Evolutionary conservation across 2,113 vertebrate genomes (phyloP), one percentile per base, ranked within the genome.

Genomic region (Scophthalmus maximus): DNA sequence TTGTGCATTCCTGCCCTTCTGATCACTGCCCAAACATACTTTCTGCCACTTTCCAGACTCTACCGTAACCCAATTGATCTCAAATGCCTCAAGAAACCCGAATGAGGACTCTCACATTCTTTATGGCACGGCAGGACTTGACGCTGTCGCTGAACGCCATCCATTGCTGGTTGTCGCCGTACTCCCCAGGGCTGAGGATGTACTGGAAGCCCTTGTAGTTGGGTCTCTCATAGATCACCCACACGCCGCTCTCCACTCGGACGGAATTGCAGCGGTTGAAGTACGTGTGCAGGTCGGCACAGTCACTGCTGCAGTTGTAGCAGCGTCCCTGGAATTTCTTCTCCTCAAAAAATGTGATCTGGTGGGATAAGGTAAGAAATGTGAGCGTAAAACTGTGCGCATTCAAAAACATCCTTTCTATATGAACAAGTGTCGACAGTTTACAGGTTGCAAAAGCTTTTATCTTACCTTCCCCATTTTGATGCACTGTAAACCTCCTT

Each of bases 261-360:
- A 91, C 79, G 25, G 92, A 93, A 79, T 87, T 92, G 71, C 91
- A 92, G 29, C 81, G 87, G 68, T 68, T 86, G 78, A 92, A 84
- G 55, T 88, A 89, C 3, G 87, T 61, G 67, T 92, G 88, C 79
- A 93, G 87, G 81, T 94, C 90, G 0, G 87, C 66, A 34, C 85
- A 92, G 76, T 93, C 89, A 5, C 77, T 79, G 71, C 88, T 90
- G 66, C 92, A 94, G 64, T 93, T 91, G 66, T 92, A 92, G 75
- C 91, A 92, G 81, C 88, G 90, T n/a, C 92, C 93, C 70, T 91
- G 91, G 78, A 93, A 92, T 38, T 92, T 91, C 63, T 87, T 92
- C 52, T 93, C 92, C 75, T 94, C 90, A 0, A 70, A 92, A 63
- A 94, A 93, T 22, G 79, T 93, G 25, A 94, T 91, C 92, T 93